phyloP scores from a whole-genome alignment of 2,888 invertebrate genomes.

The Andricus curvator region DNA sequence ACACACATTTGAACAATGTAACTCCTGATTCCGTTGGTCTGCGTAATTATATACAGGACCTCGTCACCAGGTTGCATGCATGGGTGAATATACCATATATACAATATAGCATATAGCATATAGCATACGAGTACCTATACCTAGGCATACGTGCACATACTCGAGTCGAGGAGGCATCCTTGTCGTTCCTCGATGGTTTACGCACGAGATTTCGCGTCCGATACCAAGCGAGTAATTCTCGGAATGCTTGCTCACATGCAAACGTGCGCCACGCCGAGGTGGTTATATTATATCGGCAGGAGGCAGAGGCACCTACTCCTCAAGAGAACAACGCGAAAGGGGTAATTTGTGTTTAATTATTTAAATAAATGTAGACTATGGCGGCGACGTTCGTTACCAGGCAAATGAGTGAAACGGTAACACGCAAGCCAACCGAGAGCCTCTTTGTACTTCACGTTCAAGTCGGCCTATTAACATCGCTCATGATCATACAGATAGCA shows the following conservation, averaged over 20 bases:
- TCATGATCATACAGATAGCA: slow-evolving; percentile 82
- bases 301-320: slow-evolving; percentile 46
- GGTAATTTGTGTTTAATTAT: slow-evolving; percentile 73
- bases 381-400: slow-evolving; percentile 72
- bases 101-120: background rate
- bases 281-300: slow-evolving; percentile 50
- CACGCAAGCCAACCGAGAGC: slow-evolving; percentile 67
- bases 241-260: slow-evolving; percentile 72
- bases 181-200: slow-evolving; percentile 48
- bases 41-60: slow-evolving; percentile 11
- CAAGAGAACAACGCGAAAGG: slow-evolving; percentile 50
- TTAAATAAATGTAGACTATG: slow-evolving; percentile 73
- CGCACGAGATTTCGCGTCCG: slow-evolving; percentile 58
- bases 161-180: slow-evolving; percentile 30
- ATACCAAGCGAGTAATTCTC: slow-evolving; percentile 66
- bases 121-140: background rate
- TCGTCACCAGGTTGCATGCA: slow-evolving; percentile 28
- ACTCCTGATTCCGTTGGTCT: background rate
- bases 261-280: slow-evolving; percentile 60
- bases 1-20: background rate
- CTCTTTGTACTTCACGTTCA: slow-evolving; percentile 59
- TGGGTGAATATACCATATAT: background rate
- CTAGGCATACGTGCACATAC: background rate
- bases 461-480: slow-evolving; percentile 64
- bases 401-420: slow-evolving; percentile 74